A percentile compares a stretch with the other conserved stretches of the same genome.
These are phyloP conservation scores for Silurus glanis DNA, from an alignment of 2,113 vertebrate genomes.

Conservation along the genomic window DNA sequence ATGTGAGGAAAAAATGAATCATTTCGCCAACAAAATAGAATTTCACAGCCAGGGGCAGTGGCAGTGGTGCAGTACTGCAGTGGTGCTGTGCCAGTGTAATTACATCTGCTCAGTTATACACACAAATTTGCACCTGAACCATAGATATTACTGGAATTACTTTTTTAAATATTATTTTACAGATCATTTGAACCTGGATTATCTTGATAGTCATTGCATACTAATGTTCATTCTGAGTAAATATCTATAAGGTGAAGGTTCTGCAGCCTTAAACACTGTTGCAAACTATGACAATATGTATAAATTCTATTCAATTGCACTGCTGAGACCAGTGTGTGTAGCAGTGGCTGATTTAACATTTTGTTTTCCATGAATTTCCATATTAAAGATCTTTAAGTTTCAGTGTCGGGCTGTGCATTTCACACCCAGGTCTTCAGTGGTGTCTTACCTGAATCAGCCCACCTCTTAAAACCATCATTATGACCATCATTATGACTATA, in stretches of 20 bases:
- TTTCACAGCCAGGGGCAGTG: background rate
- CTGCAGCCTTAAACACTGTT: background rate
- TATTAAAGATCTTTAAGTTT: background rate
- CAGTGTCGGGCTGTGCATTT: too few relatives aligned
- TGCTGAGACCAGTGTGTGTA: background rate
- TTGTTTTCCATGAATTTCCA: background rate
- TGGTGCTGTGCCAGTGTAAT: background rate
- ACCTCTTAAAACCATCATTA: too few relatives aligned
- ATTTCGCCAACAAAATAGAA: background rate
- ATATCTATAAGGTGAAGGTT: background rate
- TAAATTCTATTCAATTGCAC: background rate
- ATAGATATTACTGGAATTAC: background rate
- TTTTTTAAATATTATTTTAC: background rate
- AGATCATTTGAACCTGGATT: background rate
- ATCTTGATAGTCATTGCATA: too few relatives aligned
- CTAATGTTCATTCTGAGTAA: background rate
- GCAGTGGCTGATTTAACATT: background rate
- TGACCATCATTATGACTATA: too few relatives aligned
- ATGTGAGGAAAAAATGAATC: slow-evolving; percentile 1
- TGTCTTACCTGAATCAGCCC: too few relatives aligned
- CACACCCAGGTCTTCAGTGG: too few relatives aligned
- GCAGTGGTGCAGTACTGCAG: background rate
- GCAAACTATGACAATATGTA: background rate
- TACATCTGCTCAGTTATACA: background rate
- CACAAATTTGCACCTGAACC: background rate